Evolutionary conservation across 2,113 vertebrate genomes (phyloP), one percentile per base, ranked within the genome.

Genomic region (Misgurnus mizolepis): DNA sequence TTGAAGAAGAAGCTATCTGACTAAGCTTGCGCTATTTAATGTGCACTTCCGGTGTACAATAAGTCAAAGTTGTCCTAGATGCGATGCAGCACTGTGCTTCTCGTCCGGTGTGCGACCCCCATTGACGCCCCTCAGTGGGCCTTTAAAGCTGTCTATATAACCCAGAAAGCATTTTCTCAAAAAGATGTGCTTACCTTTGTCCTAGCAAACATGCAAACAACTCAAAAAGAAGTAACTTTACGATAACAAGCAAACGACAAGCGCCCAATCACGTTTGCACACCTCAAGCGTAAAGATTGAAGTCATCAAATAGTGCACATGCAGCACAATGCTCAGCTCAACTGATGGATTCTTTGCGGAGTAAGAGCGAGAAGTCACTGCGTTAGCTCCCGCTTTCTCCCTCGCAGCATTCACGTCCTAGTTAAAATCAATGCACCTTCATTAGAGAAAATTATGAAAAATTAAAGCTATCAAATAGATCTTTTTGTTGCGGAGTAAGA

Each of bases 361-460:
- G n/a, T 3, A 9, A 45, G 49, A 11, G 53, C 62, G 47, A 79
- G 64, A 40, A 73, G 18, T 69, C 49, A 77, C 62, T 45, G 41
- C 64, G 47, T 65, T 76, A 34, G 55, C 53, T 70, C 80, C 34
- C 71, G 6, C n/a, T 76, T 50, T 87, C 84, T 47, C 79, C 87
- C 90, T 91, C 81, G 17, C 84, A 89, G 85, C 88, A 88, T 87
- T 85, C 70, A 88, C 91, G 89, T 92, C 92, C 91, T 91, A 91
- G 92, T 95, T 92, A 92, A 94, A 95, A 94, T 94, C 94, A 93
- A 93, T 94, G 93, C 92, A 93, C 93, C 91, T 93, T 94, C 94
- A 95, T 95, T 95, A 95, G 92, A 94, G 92, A 91, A 94, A 95
- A 95, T 95, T 93, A 94, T 93, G 94, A 93, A 94, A 93, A 95